Evolutionary conservation across 1,140 invertebrate genomes (phyloP).

Genomic region (Littorina saxatilis): DNA sequence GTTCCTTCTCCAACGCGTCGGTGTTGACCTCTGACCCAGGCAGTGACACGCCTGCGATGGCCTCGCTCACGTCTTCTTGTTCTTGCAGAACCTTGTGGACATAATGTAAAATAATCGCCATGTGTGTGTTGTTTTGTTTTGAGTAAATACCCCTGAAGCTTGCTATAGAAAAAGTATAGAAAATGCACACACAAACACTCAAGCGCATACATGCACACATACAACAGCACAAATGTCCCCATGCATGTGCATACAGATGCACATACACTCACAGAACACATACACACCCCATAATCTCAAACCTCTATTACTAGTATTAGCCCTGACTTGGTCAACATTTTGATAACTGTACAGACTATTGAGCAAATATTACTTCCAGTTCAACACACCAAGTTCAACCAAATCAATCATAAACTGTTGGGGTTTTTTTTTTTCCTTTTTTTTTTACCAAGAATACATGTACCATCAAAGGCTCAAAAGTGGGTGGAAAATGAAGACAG

Average conservation of each 20-base stretch:
- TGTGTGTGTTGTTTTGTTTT: background rate
- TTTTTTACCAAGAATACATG: no score
- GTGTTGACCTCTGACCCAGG: conserved; percentile 43
- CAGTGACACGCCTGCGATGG: conserved; percentile 36
- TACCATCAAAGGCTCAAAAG: no score
- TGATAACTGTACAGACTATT: no score
- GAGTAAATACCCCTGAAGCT: background rate
- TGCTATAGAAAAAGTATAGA: background rate
- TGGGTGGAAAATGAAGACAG: no score
- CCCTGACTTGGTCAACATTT: no score
- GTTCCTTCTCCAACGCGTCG: conserved; percentile 48
- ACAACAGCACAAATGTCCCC: no score
- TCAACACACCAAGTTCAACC: no score
- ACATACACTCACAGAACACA: background rate
- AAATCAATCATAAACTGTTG: no score
- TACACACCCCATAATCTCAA: background rate
- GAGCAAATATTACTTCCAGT: no score
- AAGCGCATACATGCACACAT: no score
- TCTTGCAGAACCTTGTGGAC: conserved; percentile 43
- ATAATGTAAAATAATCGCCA: conserved; percentile 14
- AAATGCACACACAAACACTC: background rate
- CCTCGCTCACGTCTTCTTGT: conserved; percentile 49
- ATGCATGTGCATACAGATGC: background rate
- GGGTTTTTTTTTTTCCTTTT: no score
- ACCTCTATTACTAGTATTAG: no score